Percentiles rank a stretch among this genome's conserved stretches.
Conservation (phyloP, 2,888 invertebrate genomes). For the Carcina quercana region DNA sequence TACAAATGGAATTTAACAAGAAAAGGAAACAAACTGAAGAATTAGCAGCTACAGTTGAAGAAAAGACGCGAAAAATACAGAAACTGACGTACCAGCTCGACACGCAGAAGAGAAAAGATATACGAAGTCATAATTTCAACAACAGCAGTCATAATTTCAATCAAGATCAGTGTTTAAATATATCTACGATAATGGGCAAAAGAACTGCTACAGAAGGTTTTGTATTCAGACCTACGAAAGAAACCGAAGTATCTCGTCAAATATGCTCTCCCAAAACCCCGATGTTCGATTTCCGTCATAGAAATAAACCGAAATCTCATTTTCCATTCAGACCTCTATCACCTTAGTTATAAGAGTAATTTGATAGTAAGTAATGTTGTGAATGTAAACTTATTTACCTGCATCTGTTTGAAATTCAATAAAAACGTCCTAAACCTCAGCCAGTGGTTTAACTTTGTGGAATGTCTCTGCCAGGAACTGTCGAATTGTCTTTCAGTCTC, state of each 20-base stretch:
- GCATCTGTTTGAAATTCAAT: slow-evolving; percentile 93
- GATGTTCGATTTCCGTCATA: slow-evolving; percentile 56
- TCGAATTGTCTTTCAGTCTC: slow-evolving; percentile 96
- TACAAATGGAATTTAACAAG: slow-evolving; percentile 58
- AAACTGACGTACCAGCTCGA: slow-evolving; percentile 62
- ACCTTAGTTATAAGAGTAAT: slow-evolving; percentile 27
- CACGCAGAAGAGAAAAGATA: slow-evolving; percentile 54
- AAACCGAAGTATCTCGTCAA: slow-evolving; percentile 35
- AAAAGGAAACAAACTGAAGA: slow-evolving; percentile 64
- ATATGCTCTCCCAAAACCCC: slow-evolving; percentile 57
- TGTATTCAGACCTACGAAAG: slow-evolving; percentile 53
- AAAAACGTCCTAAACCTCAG: slow-evolving; percentile 94
- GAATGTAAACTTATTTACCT: slow-evolving; percentile 62
- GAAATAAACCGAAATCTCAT: slow-evolving; percentile 32
- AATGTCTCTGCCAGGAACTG: slow-evolving; percentile 95
- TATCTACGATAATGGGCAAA: slow-evolving; percentile 55
- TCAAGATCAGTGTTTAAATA: slow-evolving; percentile 54
- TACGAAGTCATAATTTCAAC: slow-evolving; percentile 39
- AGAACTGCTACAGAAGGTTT: slow-evolving; percentile 48
- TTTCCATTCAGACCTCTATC: slow-evolving; percentile 54
- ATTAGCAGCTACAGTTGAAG: slow-evolving; percentile 53
- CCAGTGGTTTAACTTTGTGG: slow-evolving; percentile 91
- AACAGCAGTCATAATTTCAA: slow-evolving; percentile 29
- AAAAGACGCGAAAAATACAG: slow-evolving; percentile 60
- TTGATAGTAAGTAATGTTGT: too few relatives aligned